Base-by-base conservation (phyloP, 1,140 invertebrate species). In the Wasmannia auropunctata region DNA sequence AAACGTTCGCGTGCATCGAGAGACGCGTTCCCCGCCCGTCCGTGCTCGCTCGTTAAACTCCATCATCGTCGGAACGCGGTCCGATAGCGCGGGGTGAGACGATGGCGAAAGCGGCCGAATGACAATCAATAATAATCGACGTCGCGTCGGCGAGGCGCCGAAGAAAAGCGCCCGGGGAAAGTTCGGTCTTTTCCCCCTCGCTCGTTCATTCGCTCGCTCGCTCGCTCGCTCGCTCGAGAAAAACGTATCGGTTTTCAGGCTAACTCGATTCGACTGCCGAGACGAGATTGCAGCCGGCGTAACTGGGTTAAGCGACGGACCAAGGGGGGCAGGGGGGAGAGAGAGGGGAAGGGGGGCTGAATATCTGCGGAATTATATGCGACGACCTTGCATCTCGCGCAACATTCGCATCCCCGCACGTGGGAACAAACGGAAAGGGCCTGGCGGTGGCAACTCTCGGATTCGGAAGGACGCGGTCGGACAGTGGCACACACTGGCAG, bases 231-330 rank as follows among this genome's bases (percentile, higher is more conserved):
- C 69, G 40, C 34, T 87, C 70, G 60, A 46, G 69, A 85, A 76
- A 74, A 87, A 72, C 11, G 40, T 65, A 79, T 49, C 54, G 77
- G 46, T 69, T 54, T 40, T 69, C 46, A 11, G 40, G 40, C 19
- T 40, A 49, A 86, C 16, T 56, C 19, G 58, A 65, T 58, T 80
- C 72, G 75, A 88, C 74, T 88, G 67, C 63, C 83, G 54, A 86
- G 67, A 81, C 22, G 79, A 87, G 86, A 88, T 87, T 85, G 80
- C 79, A 54, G 60, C 31, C 63, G 86, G 49, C 80, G 31, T 85
- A 88, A 88, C 63, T 75, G 60, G 87, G 58, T 88, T 89, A 87
- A 89, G 63, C 85, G 85, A 70, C 14, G 37, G 58, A 46, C 16
- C 43, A 4, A 25, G 2, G 19, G 49, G 49, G n/a, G n/a, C n/a